Base-by-base conservation (phyloP, 2,888 invertebrate genomes). In the Chrysomela aeneicollis region DNA sequence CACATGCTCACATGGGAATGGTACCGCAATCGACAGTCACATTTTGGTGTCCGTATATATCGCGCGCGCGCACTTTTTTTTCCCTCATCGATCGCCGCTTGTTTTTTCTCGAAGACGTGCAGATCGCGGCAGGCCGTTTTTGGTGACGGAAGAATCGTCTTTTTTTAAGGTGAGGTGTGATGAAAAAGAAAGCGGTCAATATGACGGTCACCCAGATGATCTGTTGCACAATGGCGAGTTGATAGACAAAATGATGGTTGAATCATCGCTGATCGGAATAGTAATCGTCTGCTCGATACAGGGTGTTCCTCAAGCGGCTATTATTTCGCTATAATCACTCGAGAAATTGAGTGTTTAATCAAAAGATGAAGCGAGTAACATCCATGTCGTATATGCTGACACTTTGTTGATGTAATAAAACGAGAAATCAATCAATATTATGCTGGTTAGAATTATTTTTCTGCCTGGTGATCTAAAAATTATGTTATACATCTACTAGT, bases 11-110 rank as follows among this genome's bases (percentile, higher is more conserved):
- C 53, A 46, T 49, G 50, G 60, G 21, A 57, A 64, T 60, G 60
- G 35, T 21, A 19, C 64, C 51, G 55, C 64, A 64, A 59, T 32
- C 64, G 59, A 64, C 64, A 64, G 64, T 64, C 64, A 60, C 64
- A 59, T 57, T 64, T 64, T 64, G 57, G 55, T 60, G 50, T 60
- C 55, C 60, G 59, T 50, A 50, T 54, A 64, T 51, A 54, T 32
- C 61, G 42, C 55, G 50, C 30, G 32, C 54, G 55, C 50, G 60
- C 30, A 37, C 26, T 50, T 10, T 42, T 42, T 42, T 42, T 15
- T 42, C 6, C 15, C 3, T n/a, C n/a, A n/a, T n/a, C 15, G 15
- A 42, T 42, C 42, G 2, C 6, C 3, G 12, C 2, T 12, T 10
- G 42, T 42, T 12, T 42, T 15, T 42, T 42, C 26, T 26, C 26